A percentile compares a stretch with the other conserved stretches of the same genome.
phyloP scores from a whole-genome alignment of 2,888 invertebrate genomes.

The Tetranychus piercei region DNA sequence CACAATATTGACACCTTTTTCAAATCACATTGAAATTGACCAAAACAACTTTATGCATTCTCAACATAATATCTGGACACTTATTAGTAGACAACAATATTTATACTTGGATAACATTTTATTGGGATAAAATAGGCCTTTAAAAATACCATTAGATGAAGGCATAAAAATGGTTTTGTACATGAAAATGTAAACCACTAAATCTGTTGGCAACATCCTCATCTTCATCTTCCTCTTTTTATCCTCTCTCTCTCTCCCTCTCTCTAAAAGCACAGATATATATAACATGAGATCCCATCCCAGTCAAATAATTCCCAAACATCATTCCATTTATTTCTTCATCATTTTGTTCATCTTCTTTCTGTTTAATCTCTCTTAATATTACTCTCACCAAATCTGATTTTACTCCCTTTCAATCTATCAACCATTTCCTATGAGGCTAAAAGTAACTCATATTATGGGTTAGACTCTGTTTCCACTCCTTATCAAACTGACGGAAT shows the following conservation, averaged over 20 bases:
- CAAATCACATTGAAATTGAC: too few relatives aligned
- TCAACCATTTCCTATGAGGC: neutral
- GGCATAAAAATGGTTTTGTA: neutral
- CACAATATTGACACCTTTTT: too few relatives aligned
- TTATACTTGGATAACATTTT: neutral
- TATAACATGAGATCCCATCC: neutral
- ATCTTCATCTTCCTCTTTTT: conserved; percentile 7
- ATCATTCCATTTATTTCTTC: neutral
- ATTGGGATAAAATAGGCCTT: neutral
- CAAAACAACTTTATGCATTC: too few relatives aligned
- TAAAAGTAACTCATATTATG: neutral
- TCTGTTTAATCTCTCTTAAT: neutral
- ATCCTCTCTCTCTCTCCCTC: neutral
- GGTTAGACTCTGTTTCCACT: neutral
- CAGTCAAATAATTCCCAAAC: neutral
- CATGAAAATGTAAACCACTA: neutral
- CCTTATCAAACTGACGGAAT: neutral
- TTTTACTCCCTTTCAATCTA: neutral
- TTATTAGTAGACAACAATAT: neutral
- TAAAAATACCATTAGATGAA: neutral
- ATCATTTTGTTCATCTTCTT: neutral
- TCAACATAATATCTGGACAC: neutral
- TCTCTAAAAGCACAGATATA: conserved; percentile 1
- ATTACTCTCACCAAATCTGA: neutral
- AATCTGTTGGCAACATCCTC: neutral